Base-by-base conservation (phyloP, 2,888 invertebrate species). In the Coleophora flavipennella region DNA sequence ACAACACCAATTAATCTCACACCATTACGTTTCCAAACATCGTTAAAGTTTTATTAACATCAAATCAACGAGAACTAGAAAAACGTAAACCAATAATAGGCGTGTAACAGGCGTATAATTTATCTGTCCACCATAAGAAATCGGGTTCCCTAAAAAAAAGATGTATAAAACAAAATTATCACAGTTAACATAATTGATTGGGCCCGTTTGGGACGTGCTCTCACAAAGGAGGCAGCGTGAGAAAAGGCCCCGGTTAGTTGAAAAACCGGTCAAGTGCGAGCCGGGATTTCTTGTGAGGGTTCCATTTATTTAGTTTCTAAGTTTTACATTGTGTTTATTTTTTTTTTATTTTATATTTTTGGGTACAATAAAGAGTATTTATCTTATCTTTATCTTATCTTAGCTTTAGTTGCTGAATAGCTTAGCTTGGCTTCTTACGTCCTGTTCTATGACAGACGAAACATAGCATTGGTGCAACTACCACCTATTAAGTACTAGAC, bases 121-220 rank as follows among this genome's bases (percentile, higher is more conserved):
- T 75, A 69, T 75, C 69, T 73, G 71, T 71, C 67, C 63, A 73
- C 71, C 20, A 20, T 20, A 20, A 3, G 6, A 20, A 20, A 63
- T 28, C 14, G 45, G 51, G 50, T 48, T 53, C 50, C 50, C 53
- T 53, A 53, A 54, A 51, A 60, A 59, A 62, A 62, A 62, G 6
- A 20, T 20, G 20, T 20, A 55, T 48, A 43, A 48, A 59, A 69
- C 59, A 57, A 70, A 78, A 79, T 80, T 74, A 79, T 77, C 81
- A 80, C 76, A 73, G 72, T 77, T 76, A 80, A 79, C 73, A 70
- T 83, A 81, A 83, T 81, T 79, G 81, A 81, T 81, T 80, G 81
- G 67, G 72, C 59, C 67, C 67, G 69, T 71, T 67, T 60, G 67
- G 67, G 75, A 79, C 79, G 77, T 76, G 81, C 76, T 69, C 59